phyloP scores from a whole-genome alignment of 2,888 invertebrate species.

The Actias luna region DNA sequence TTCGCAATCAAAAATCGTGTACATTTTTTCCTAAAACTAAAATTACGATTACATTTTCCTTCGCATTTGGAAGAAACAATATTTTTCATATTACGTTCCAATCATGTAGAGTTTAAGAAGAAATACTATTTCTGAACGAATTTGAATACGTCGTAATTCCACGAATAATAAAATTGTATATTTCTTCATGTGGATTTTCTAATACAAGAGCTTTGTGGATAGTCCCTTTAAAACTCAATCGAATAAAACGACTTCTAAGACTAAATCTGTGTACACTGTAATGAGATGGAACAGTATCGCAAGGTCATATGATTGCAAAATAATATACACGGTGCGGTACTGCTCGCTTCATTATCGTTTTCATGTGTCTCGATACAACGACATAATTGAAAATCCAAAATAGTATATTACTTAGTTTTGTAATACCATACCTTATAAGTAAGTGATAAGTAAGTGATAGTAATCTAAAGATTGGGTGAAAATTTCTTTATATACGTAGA shows the following conservation, averaged over 20 bases:
- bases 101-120: neutral
- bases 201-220: neutral
- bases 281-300: neutral
- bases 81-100: neutral
- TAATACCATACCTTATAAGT: too few relatives aligned
- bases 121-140: neutral
- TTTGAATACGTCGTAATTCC: neutral
- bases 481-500: too few relatives aligned
- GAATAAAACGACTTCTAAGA: neutral
- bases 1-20: too few relatives aligned
- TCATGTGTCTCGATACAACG: neutral
- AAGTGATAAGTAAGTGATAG: too few relatives aligned
- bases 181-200: neutral
- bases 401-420: neutral
- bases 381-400: too few relatives aligned
- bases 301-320: neutral
- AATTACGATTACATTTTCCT: neutral
- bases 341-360: neutral
- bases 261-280: neutral
- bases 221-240: neutral
- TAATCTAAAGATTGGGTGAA: too few relatives aligned
- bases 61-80: neutral
- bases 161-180: neutral
- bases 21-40: too few relatives aligned
- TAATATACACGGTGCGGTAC: neutral